Conservation (phyloP, 2,888 invertebrate genomes). For the Protula sp. region DNA sequence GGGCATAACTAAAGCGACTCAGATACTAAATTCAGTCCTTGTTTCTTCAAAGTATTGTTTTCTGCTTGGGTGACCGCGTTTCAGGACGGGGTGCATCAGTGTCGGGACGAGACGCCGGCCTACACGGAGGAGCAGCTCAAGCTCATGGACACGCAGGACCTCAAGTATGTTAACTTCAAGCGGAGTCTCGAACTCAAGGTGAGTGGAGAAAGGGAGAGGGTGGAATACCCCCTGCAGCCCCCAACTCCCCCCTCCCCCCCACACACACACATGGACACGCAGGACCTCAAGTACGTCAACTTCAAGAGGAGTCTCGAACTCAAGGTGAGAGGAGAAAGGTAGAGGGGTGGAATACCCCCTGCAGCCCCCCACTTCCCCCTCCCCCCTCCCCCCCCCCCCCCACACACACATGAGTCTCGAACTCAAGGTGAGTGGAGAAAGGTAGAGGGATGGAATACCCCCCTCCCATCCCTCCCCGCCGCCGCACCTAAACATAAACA, state of each 20-base stretch:
- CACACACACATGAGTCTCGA: constrained; percentile 80
- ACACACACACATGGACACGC: constrained; percentile 75
- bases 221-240: constrained; percentile 1
- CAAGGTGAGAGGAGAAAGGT: constrained; percentile 57
- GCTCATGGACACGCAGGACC: constrained; percentile 85
- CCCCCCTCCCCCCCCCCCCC: constrained; percentile 47
- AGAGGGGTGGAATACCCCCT: neutral
- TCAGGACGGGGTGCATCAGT: constrained; percentile 58
- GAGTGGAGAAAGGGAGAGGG: constrained; percentile 5
- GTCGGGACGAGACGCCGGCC: constrained; percentile 63
- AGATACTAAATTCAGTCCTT: neutral
- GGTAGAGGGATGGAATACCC: constrained; percentile 1
- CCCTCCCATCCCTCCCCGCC: neutral
- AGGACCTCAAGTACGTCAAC: constrained; percentile 83
- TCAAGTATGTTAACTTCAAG: constrained; percentile 83
- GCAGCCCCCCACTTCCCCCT: neutral
- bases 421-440: constrained; percentile 58
- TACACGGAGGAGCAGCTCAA: constrained; percentile 74
- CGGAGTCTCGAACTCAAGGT: constrained; percentile 72
- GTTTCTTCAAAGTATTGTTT: neutral
- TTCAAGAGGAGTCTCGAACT: constrained; percentile 79
- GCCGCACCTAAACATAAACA: constrained; percentile 72
- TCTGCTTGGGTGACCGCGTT: neutral
- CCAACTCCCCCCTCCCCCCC: neutral
- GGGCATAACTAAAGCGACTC: neutral